A percentile compares a stretch with the other conserved stretches of the same genome.
Conservation (phyloP, 2,113 vertebrate species). For the Herpetotheres cachinnans region DNA sequence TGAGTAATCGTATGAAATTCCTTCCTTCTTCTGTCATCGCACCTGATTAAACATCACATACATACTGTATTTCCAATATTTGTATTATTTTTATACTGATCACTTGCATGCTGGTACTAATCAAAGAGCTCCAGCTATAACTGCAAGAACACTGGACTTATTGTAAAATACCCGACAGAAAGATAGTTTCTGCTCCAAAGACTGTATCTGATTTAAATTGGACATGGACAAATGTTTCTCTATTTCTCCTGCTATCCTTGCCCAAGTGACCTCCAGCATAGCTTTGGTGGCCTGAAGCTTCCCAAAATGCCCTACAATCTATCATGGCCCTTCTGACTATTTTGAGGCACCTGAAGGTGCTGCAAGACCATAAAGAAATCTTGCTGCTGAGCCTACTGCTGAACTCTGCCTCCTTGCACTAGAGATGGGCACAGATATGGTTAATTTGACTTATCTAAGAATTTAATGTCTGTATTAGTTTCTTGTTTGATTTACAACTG, state of each 20-base stretch:
- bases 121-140: conserved; percentile 1
- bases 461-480: not conserved
- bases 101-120: not conserved
- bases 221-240: not conserved
- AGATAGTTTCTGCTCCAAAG: not conserved
- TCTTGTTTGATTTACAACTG: not conserved
- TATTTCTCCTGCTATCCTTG: not conserved
- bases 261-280: not conserved
- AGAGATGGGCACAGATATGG: not conserved
- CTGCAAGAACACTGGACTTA: not conserved
- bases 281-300: not conserved
- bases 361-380: not conserved
- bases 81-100: conserved; percentile 5
- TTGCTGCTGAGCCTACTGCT: not conserved
- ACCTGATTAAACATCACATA: conserved; percentile 11
- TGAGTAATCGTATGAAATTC: not conserved
- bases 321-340: not conserved
- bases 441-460: not conserved
- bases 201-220: not conserved
- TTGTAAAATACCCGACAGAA: not conserved
- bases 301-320: not conserved
- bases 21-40: not conserved
- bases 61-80: not conserved
- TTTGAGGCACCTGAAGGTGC: not conserved
- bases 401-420: not conserved